Conservation (phyloP, 2,113 vertebrate species). For the Serilophus lunatus region DNA sequence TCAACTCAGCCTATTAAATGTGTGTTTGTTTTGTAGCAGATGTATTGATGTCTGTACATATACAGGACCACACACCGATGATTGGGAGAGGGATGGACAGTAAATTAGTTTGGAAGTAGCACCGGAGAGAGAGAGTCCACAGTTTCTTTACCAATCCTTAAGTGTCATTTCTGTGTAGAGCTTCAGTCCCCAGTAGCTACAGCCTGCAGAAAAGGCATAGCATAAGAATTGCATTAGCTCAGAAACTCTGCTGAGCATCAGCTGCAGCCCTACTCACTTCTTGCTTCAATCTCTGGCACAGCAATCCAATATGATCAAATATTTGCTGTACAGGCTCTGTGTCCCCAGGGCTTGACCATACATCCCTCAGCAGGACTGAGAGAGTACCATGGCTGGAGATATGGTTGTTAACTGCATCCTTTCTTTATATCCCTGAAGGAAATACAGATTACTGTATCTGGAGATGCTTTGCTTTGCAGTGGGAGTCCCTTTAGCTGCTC, state of each 20-base stretch:
- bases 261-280: neutral
- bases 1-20: neutral
- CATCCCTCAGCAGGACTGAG: neutral
- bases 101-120: neutral
- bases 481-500: neutral
- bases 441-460: accelerated
- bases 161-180: neutral
- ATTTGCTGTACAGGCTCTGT: neutral
- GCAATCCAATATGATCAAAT: neutral
- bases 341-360: neutral
- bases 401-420: neutral
- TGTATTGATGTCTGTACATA: neutral
- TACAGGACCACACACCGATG: neutral
- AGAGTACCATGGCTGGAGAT: neutral
- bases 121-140: neutral
- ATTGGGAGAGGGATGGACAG: neutral
- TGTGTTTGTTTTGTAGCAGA: neutral
- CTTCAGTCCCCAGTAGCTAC: neutral
- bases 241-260: neutral
- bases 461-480: neutral
- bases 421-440: neutral
- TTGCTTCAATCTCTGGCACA: neutral
- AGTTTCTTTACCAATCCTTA: neutral
- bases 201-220: neutral
- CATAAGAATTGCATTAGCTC: neutral